A percentile compares a stretch with the other conserved stretches of the same genome.
Conservation (phyloP, 2,113 vertebrate genomes). For the Gavialis gangeticus region DNA sequence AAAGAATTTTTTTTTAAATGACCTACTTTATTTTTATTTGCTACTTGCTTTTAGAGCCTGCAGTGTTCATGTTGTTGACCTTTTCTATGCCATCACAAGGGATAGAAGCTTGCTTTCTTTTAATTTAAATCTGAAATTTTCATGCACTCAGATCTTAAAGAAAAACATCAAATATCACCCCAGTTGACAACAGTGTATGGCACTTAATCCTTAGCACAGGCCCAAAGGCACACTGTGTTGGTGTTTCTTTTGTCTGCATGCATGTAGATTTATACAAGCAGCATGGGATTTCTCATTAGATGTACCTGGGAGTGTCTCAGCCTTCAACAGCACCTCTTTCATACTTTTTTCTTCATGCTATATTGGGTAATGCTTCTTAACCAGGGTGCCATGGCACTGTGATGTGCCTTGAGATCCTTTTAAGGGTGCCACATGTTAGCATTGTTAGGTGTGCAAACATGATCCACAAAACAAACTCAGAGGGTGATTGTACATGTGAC, state of each 20-base stretch:
- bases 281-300: not conserved
- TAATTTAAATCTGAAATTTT: not conserved
- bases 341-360: not conserved
- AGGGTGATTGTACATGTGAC: too few species aligned
- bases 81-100: not conserved
- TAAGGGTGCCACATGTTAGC: too few species aligned
- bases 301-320: not conserved
- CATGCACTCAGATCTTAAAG: not conserved
- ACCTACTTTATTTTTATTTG: not conserved
- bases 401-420: too few species aligned
- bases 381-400: too few species aligned
- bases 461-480: too few species aligned
- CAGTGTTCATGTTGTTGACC: not conserved
- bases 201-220: not conserved
- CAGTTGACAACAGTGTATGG: not conserved
- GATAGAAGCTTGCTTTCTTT: not conserved
- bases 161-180: not conserved
- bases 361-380: too few species aligned
- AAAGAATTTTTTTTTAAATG: constrained; percentile 1
- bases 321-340: not conserved
- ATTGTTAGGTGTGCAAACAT: too few species aligned
- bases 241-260: not conserved
- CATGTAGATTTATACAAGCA: not conserved
- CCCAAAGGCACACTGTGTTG: not conserved
- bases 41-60: not conserved